phyloP scores from a whole-genome alignment of 2,113 vertebrate genomes.

The Leptobrachium leishanense region DNA sequence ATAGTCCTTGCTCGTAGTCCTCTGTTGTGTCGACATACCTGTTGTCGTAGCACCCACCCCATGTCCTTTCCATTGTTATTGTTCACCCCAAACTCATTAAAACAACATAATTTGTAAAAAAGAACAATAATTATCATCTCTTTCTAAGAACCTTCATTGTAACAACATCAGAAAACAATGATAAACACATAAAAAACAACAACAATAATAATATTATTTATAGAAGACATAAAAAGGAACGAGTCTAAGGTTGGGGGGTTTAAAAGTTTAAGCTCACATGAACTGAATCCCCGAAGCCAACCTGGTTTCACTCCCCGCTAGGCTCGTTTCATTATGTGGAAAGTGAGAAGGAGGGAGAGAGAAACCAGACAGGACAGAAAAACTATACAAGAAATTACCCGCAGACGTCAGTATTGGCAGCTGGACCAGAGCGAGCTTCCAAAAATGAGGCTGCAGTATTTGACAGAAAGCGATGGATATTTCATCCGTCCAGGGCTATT shows the following conservation, averaged over 20 bases:
- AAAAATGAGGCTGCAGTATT: slow-evolving; percentile 11
- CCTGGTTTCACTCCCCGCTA: not conserved
- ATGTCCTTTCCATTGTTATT: too few relatives aligned
- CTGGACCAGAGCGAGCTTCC: not conserved
- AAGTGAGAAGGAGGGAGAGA: slow-evolving; percentile 8
- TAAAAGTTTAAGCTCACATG: slow-evolving; percentile 4
- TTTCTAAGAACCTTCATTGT: not conserved
- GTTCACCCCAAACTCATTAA: too few relatives aligned
- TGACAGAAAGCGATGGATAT: not conserved
- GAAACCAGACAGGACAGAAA: slow-evolving; percentile 9
- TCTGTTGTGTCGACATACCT: too few relatives aligned
- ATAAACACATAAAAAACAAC: not conserved
- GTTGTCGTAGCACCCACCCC: too few relatives aligned
- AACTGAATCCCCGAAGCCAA: not conserved
- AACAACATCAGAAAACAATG: not conserved
- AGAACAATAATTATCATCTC: not conserved
- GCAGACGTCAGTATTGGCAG: slow-evolving; percentile 15
- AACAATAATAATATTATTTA: not conserved
- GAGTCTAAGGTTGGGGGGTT: not conserved
- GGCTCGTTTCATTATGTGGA: slow-evolving; percentile 3
- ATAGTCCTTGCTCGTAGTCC: too few relatives aligned
- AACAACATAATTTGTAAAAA: too few relatives aligned
- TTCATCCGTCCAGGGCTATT: not conserved
- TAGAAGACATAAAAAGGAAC: not conserved
- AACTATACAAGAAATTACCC: not conserved